Conservation (phyloP, 2,888 invertebrate genomes). For the Xylota segnis region DNA sequence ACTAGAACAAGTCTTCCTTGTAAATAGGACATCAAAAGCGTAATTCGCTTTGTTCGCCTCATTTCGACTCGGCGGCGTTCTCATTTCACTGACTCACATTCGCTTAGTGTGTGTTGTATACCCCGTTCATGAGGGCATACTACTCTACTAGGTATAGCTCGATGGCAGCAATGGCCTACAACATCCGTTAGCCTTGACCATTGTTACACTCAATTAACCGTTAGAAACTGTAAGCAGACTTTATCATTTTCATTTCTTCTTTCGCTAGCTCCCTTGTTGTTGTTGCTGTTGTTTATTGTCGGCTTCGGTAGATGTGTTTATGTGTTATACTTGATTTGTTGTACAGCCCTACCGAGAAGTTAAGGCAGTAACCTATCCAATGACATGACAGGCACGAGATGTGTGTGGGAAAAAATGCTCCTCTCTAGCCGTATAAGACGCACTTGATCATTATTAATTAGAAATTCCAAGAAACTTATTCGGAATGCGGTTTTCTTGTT, state of each 20-base stretch:
- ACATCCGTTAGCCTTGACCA: constrained; percentile 73
- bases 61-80: constrained; percentile 19
- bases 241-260: constrained; percentile 18
- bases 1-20: constrained; percentile 28
- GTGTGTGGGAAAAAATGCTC: constrained; percentile 55
- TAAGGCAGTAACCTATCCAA: constrained; percentile 37
- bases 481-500: constrained; percentile 26
- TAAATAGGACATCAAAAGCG: constrained; percentile 40
- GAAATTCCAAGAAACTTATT: constrained; percentile 62
- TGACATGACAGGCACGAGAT: constrained; percentile 7
- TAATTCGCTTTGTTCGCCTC: constrained; percentile 59
- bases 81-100: constrained; percentile 54
- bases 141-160: constrained; percentile 23
- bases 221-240: constrained; percentile 64
- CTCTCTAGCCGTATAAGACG: constrained; percentile 21
- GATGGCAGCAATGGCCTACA: constrained; percentile 53
- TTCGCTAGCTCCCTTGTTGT: background rate
- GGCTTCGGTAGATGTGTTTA: constrained; percentile 17
- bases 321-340: constrained; percentile 12
- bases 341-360: background rate
- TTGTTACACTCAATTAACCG: constrained; percentile 71
- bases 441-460: constrained; percentile 71
- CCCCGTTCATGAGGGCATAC: constrained; percentile 12
- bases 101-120: constrained; percentile 14
- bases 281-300: background rate